phyloP scores from a whole-genome alignment of 2,888 invertebrate genomes.

The Blastobasis adustella region DNA sequence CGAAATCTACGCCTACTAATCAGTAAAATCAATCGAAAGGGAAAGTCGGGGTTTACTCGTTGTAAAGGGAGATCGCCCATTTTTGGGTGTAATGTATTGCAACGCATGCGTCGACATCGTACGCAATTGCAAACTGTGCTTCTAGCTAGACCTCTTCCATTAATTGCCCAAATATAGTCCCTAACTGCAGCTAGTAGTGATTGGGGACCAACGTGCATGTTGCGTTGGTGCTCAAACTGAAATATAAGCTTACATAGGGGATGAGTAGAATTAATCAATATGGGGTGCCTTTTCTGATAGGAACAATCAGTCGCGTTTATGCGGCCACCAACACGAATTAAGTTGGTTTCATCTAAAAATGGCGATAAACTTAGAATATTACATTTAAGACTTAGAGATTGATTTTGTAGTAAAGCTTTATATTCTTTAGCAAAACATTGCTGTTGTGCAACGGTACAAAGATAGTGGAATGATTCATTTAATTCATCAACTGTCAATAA shows the following conservation, averaged over 20 bases:
- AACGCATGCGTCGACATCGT: background rate
- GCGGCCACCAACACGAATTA: slow-evolving; percentile 2
- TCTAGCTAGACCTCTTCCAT: background rate
- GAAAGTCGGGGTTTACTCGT: slow-evolving; percentile 1
- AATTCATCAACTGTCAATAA: slow-evolving; percentile 6
- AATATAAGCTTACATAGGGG: background rate
- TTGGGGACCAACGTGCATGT: background rate
- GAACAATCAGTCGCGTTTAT: background rate
- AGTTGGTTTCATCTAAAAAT: background rate
- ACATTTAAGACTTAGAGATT: background rate
- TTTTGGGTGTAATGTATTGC: background rate
- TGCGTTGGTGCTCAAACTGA: background rate
- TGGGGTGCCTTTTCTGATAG: background rate
- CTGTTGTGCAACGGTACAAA: slow-evolving; percentile 9
- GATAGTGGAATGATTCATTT: slow-evolving; percentile 5
- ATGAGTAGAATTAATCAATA: background rate
- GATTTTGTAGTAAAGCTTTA: background rate
- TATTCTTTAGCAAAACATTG: slow-evolving; percentile 9
- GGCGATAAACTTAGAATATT: no score
- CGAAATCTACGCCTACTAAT: no score
- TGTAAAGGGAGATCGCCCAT: slow-evolving; percentile 1
- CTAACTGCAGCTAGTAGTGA: background rate
- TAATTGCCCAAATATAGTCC: background rate
- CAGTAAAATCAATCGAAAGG: background rate
- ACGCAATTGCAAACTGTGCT: background rate